Evolutionary conservation across 2,888 invertebrate genomes (phyloP).

Genomic region (Cistogaster globosa): DNA sequence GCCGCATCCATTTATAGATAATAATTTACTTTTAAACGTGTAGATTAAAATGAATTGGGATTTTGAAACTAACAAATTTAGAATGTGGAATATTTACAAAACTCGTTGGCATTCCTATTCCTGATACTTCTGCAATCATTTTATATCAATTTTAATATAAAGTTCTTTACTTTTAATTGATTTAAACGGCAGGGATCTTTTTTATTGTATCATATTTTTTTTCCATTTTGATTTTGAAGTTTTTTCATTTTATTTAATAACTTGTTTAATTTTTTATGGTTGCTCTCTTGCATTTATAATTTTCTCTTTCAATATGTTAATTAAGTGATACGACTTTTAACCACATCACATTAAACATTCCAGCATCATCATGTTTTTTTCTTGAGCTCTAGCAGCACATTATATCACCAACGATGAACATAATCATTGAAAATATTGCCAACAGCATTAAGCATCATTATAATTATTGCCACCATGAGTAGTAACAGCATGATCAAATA

Average conservation of each 20-base stretch:
- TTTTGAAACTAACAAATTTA: too few species aligned
- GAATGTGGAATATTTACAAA: too few species aligned
- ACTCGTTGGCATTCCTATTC: background rate
- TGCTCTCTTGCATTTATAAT: too few species aligned
- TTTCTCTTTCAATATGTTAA: conserved; percentile 58
- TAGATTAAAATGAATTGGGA: too few species aligned
- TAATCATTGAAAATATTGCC: conserved; percentile 34
- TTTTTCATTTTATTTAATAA: conserved; percentile 3
- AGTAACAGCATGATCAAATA: background rate
- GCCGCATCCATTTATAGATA: too few species aligned
- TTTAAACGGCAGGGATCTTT: background rate
- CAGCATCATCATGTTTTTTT: background rate
- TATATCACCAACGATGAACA: conserved; percentile 20
- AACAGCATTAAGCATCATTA: conserved; percentile 23
- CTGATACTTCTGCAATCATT: background rate
- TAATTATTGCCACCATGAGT: conserved; percentile 17
- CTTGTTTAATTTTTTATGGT: conserved; percentile 16
- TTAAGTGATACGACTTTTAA: conserved; percentile 59
- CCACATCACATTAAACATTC: conserved; percentile 32
- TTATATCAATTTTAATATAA: conserved; percentile 11
- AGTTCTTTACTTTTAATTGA: conserved; percentile 34
- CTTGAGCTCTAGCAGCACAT: background rate
- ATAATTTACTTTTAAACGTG: too few species aligned
- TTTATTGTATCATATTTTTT: background rate
- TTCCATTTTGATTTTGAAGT: background rate